phyloP scores from a whole-genome alignment of 2,797 vertebrate species.

The Ctenochaetus hawaiiensis region DNA sequence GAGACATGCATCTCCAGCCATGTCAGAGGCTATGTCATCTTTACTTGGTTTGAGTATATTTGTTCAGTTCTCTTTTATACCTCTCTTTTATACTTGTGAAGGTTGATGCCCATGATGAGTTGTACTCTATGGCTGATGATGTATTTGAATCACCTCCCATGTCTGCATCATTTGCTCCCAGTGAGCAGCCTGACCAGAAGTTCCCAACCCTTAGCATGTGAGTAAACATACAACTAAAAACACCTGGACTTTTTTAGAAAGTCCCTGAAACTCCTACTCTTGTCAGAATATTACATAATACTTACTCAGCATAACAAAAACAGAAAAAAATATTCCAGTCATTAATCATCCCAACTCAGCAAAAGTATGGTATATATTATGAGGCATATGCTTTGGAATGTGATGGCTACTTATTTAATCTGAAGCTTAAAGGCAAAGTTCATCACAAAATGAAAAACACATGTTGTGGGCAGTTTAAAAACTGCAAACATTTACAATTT shows the following conservation, averaged over 20 bases:
- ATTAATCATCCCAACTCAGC: neutral
- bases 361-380: neutral
- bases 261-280: neutral
- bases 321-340: neutral
- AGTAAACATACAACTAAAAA: slow-evolving; percentile 70
- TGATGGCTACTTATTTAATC: neutral
- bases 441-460: too few species aligned
- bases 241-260: neutral
- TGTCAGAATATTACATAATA: neutral
- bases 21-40: neutral
- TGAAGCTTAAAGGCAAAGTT: neutral
- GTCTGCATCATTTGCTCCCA: slow-evolving; percentile 84
- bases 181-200: slow-evolving; percentile 72
- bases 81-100: slow-evolving; percentile 43
- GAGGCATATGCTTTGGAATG: neutral
- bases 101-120: slow-evolving; percentile 90
- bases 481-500: neutral
- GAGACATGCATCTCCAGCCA: neutral
- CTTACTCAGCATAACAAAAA: neutral
- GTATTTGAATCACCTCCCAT: slow-evolving; percentile 96
- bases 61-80: neutral
- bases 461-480: too few species aligned
- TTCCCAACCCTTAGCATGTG: slow-evolving; percentile 84
- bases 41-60: neutral
- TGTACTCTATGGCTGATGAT: slow-evolving; percentile 94